Percentiles rank a stretch among this genome's conserved stretches.
Conservation (phyloP, 1,140 invertebrate species). For the Ceratoteleas bidentatus region DNA sequence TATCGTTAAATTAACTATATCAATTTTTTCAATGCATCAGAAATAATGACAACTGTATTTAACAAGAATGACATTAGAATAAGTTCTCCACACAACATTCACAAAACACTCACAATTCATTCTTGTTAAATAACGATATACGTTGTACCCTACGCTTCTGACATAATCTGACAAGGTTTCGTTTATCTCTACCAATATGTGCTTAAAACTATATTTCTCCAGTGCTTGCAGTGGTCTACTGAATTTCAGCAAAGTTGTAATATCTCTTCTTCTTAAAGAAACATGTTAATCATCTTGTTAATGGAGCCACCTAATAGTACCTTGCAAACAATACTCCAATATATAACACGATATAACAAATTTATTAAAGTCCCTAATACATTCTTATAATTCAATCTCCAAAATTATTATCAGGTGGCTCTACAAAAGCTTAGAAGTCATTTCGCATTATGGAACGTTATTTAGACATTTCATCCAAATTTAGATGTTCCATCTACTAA, state of each 20-base stretch:
- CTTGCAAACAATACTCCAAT: no score
- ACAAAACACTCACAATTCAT: conserved; percentile 1
- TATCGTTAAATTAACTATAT: conserved; percentile 39
- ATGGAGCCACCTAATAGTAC: conserved; percentile 30
- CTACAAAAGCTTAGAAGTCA: neutral
- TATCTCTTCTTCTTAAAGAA: conserved; percentile 33
- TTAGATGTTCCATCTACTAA: neutral
- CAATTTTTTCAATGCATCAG: conserved; percentile 22
- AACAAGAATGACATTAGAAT: conserved; percentile 28
- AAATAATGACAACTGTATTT: conserved; percentile 9
- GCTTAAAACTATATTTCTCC: conserved; percentile 45
- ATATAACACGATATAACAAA: no score
- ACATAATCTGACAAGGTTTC: conserved; percentile 28
- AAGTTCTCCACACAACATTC: neutral
- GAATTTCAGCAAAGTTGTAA: conserved; percentile 50
- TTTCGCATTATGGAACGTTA: neutral
- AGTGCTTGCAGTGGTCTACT: conserved; percentile 51
- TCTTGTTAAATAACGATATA: conserved; percentile 36
- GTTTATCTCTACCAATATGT: conserved; percentile 30
- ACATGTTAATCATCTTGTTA: conserved; percentile 17
- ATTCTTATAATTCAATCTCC: no score
- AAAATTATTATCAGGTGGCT: conserved; percentile 14
- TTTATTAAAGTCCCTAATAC: no score
- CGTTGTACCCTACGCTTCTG: conserved; percentile 34
- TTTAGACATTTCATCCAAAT: neutral